Base-by-base conservation (phyloP, 2,888 invertebrate species). In the Meiosimyza decipiens region DNA sequence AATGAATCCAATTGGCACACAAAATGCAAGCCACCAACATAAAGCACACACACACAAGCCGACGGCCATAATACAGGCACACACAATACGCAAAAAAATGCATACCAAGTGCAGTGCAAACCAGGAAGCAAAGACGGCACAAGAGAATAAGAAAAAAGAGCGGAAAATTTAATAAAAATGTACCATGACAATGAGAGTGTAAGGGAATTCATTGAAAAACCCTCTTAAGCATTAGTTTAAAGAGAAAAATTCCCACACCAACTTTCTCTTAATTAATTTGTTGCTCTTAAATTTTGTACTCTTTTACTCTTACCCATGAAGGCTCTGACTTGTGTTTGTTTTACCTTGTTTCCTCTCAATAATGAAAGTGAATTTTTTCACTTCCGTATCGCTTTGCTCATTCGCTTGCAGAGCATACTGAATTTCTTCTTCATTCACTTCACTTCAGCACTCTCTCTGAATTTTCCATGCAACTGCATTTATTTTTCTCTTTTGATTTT, bases 1-100 rank as follows among this genome's bases (percentile, higher is more conserved):
- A 86, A 85, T 84, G 85, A 84, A 86, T 83, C 83, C 81, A 83
- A 84, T 84, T 84, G 84, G 84, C 85, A 85, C 85, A 85, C 82
- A 83, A 81, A 81, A 78, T 79, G 80, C 79, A 79, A 74, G 57
- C 72, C 72, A 73, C 70, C 75, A 74, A 77, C 75, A 71, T 15
- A 74, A 73, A 73, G 72, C 62, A 71, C 60, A 11, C 18, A 54
- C 15, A 55, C 67, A 55, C 18, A 49, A 12, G 51, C 18, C 28
- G 28, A 28, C 28, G 28, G 28, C 69, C 62, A 55, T 60, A 9
- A 65, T n/a, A 62, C 7, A 28, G 9, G 50, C 64, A 69, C 33
- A 71, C 64, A 76, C 78, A 18, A n/a, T 52, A 22, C 22, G 50
- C 72, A 57, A 52, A 64, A 60, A 59, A 28, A 47, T 55, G 54